Evolutionary conservation across 2,113 vertebrate species (phyloP).

Genomic region (Eclectus roratus): DNA sequence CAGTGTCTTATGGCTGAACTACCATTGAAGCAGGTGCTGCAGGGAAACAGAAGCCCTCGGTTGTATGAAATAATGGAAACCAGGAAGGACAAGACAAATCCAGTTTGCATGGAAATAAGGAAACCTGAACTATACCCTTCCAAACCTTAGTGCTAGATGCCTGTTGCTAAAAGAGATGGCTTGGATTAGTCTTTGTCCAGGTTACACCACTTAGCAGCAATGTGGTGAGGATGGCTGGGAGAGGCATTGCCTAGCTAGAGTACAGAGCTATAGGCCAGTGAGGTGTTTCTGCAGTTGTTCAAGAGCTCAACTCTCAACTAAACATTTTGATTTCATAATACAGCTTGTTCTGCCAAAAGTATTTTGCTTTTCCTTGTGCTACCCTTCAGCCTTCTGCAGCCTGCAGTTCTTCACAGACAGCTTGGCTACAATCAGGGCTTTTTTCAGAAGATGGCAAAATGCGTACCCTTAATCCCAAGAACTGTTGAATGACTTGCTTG

Average conservation of each 20-base stretch:
- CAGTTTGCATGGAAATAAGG: not conserved
- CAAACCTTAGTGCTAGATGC: not conserved
- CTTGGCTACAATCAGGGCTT: not conserved
- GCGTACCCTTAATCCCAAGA: not conserved
- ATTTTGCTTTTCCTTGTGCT: not conserved
- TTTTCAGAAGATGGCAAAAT: constrained; percentile 4
- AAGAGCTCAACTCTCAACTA: accelerated
- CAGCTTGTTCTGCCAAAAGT: constrained; percentile 12
- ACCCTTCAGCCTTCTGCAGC: constrained; percentile 6
- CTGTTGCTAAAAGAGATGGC: not conserved
- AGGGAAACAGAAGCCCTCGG: not conserved
- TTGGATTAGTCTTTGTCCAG: not conserved
- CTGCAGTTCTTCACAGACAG: not conserved
- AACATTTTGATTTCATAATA: not conserved
- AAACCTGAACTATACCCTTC: not conserved
- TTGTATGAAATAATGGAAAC: not conserved
- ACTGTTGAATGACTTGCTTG: not conserved
- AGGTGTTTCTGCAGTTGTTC: not conserved
- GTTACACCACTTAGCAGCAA: not conserved
- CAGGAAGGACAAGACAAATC: not conserved
- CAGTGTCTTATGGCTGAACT: accelerated
- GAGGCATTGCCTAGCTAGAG: not conserved
- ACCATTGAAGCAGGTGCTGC: not conserved
- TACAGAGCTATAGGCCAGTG: not conserved
- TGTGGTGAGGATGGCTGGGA: not conserved